phyloP scores from a whole-genome alignment of 2,797 vertebrate species.

The Schizopygopsis malacanthus region DNA sequence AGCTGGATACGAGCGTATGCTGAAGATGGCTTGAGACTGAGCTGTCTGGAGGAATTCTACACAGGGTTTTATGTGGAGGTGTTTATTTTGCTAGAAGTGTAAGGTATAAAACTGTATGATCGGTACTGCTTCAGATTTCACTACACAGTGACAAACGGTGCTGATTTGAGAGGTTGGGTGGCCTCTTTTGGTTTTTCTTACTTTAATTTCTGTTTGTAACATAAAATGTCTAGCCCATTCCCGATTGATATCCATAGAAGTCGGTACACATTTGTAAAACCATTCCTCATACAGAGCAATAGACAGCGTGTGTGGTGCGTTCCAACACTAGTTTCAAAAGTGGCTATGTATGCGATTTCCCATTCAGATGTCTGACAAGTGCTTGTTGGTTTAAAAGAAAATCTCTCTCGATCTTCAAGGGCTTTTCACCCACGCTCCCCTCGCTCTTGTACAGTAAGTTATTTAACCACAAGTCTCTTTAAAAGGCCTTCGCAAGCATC shows the following conservation, averaged over 20 bases:
- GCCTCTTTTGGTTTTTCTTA: constrained; percentile 8
- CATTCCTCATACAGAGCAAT: constrained; percentile 52
- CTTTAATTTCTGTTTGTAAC: constrained; percentile 54
- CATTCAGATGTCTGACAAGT: constrained; percentile 59
- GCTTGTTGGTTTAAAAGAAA: constrained; percentile 63
- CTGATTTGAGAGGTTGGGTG: constrained; percentile 67
- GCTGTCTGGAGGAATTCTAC: constrained; percentile 67
- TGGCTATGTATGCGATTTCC: constrained; percentile 14
- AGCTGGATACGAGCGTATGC: constrained; percentile 60
- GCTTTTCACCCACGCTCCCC: constrained; percentile 64
- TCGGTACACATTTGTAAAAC: constrained; percentile 65
- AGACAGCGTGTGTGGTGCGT: constrained; percentile 62
- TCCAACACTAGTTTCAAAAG: constrained; percentile 15
- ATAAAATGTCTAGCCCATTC: constrained; percentile 32
- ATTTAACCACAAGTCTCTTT: constrained; percentile 73
- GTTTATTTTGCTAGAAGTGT: constrained; percentile 66
- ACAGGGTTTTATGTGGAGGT: constrained; percentile 78
- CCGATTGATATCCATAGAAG: constrained; percentile 48
- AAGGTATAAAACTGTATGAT: constrained; percentile 79
- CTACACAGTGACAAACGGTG: constrained; percentile 61
- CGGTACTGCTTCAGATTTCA: constrained; percentile 76
- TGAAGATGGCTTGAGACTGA: constrained; percentile 62
- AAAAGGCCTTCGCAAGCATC: constrained; percentile 68
- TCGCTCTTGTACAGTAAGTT: constrained; percentile 80
- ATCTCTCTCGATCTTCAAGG: constrained; percentile 51